Evolutionary conservation across 2,113 vertebrate genomes (phyloP).

Genomic region (Corynorhinus townsendii): DNA sequence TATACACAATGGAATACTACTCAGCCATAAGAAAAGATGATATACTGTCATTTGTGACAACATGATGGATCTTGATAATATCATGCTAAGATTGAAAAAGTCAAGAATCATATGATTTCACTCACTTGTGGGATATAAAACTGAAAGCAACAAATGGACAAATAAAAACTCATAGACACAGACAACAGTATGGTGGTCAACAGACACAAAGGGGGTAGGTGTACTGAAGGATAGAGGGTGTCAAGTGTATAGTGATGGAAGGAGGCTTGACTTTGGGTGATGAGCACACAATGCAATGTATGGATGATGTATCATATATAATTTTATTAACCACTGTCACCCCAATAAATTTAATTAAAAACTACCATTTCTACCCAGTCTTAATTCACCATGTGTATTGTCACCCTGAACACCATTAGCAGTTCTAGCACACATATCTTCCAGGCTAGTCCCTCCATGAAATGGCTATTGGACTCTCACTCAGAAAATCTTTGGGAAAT

Average conservation of each 20-base stretch:
- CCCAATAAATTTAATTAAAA: not conserved
- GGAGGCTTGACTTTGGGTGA: not conserved
- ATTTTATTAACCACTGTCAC: not conserved
- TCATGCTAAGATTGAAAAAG: not conserved
- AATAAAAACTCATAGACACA: not conserved
- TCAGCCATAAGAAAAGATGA: not conserved
- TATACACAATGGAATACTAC: not conserved
- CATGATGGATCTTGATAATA: not conserved
- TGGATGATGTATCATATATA: not conserved
- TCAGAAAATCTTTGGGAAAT: not conserved
- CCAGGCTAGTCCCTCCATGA: not conserved
- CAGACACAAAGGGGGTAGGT: not conserved
- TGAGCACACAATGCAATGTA: not conserved
- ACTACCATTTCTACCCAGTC: not conserved
- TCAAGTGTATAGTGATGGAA: not conserved
- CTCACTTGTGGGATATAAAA: not conserved
- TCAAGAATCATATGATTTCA: not conserved
- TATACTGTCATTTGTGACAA: not conserved
- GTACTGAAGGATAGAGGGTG: not conserved
- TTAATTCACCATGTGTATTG: fast-evolving
- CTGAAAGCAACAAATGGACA: not conserved
- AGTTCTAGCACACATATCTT: fast-evolving
- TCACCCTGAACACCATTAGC: not conserved
- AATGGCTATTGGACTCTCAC: not conserved
- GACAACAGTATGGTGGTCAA: not conserved